Conservation (phyloP, 2,113 vertebrate genomes). For the Amphiprion percula region DNA sequence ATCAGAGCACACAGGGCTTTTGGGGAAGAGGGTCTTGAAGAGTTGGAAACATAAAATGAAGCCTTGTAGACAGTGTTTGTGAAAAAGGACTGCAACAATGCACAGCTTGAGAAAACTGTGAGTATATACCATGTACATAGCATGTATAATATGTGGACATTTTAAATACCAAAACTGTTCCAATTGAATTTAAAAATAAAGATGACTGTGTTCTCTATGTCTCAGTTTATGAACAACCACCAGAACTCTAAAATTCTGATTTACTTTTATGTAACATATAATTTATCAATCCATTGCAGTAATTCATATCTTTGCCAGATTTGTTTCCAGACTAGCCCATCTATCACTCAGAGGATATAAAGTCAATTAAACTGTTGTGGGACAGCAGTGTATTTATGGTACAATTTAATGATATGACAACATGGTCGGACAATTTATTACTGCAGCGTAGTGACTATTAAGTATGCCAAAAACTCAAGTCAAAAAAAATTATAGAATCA, state of each 20-base stretch:
- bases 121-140: not conserved
- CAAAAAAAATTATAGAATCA: not conserved
- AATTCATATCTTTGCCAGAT: conserved; percentile 12
- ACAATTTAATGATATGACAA: not conserved
- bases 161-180: too few relatives aligned
- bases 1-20: too few relatives aligned
- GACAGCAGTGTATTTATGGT: not conserved
- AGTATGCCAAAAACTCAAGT: not conserved
- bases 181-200: not conserved
- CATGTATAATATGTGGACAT: too few relatives aligned
- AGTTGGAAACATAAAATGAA: too few relatives aligned
- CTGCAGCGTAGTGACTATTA: not conserved
- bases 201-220: not conserved
- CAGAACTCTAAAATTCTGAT: not conserved
- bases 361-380: conserved; percentile 20
- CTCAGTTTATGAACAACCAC: not conserved
- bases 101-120: not conserved
- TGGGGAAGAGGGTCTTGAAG: too few relatives aligned
- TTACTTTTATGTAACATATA: not conserved
- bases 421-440: not conserved
- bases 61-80: too few relatives aligned
- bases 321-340: not conserved
- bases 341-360: not conserved
- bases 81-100: too few relatives aligned
- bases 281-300: not conserved